Conservation (phyloP, 2,113 vertebrate species). For the Myotis lucifugus region DNA sequence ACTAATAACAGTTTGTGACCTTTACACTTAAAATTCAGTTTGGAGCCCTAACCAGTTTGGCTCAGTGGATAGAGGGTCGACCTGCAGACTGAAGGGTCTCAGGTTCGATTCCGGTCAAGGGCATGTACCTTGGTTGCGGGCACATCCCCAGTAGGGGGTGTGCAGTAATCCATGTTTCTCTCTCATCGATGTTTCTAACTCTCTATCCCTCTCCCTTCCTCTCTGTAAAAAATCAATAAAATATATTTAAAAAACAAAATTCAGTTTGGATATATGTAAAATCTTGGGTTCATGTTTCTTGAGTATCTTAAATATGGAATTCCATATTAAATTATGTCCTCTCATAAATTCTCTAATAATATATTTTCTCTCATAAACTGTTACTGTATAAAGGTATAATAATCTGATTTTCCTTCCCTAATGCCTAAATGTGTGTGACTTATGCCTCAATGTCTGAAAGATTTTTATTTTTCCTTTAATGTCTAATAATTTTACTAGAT, state of each 20-base stretch:
- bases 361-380: not conserved
- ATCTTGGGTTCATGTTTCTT: not conserved
- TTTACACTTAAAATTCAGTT: not conserved
- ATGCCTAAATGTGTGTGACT: not conserved
- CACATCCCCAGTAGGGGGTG: too few species aligned
- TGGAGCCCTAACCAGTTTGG: not conserved
- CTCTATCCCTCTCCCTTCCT: too few species aligned
- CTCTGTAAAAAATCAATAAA: too few species aligned
- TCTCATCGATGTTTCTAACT: too few species aligned
- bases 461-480: slow-evolving; percentile 14
- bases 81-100: too few species aligned
- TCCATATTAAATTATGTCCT: not conserved
- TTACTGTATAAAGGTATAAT: not conserved
- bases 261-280: not conserved
- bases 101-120: too few species aligned
- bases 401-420: slow-evolving; percentile 3
- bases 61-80: too few species aligned
- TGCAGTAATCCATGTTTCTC: too few species aligned
- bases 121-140: too few species aligned
- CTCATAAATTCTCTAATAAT: not conserved
- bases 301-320: not conserved
- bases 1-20: not conserved
- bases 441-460: not conserved
- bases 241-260: not conserved
- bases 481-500: not conserved